These are phyloP conservation scores for Hypotaenidia philippensis DNA, from an alignment of 2,797 vertebrate genomes.

Conservation along the genomic window DNA sequence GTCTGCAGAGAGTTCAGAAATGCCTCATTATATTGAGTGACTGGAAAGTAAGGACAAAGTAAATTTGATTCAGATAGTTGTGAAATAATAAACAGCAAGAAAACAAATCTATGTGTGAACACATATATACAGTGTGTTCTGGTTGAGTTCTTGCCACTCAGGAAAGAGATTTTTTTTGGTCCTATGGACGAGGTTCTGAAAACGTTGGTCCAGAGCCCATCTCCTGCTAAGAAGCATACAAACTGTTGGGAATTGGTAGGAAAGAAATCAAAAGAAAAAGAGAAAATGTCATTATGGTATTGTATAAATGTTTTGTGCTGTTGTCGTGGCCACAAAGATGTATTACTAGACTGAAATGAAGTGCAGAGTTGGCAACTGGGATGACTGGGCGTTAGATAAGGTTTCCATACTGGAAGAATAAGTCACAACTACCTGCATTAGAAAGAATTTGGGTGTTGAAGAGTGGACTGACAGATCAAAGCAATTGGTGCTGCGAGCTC, in stretches of 20 bases:
- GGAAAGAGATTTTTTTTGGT: background rate
- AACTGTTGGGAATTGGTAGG: background rate
- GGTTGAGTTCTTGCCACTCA: background rate
- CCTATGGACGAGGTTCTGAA: background rate
- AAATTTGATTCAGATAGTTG: slow-evolving; percentile 13
- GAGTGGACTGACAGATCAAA: background rate
- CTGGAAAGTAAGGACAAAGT: slow-evolving; percentile 1
- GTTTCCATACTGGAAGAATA: background rate
- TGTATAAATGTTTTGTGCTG: background rate
- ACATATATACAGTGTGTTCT: background rate
- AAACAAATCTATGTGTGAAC: background rate
- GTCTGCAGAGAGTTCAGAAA: slow-evolving; percentile 15
- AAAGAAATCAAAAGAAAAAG: background rate
- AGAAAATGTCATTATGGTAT: background rate
- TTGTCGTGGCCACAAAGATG: background rate
- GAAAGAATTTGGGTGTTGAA: background rate
- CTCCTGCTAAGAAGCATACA: background rate
- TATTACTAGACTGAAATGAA: background rate
- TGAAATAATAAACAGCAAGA: background rate
- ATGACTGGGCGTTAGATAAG: background rate
- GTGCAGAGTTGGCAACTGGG: background rate
- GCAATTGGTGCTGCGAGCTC: background rate
- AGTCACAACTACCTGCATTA: background rate
- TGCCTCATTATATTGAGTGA: background rate
- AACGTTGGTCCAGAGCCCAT: background rate